Evolutionary conservation across 2,797 vertebrate genomes (phyloP).

Genomic region (Takifugu ocellatus): DNA sequence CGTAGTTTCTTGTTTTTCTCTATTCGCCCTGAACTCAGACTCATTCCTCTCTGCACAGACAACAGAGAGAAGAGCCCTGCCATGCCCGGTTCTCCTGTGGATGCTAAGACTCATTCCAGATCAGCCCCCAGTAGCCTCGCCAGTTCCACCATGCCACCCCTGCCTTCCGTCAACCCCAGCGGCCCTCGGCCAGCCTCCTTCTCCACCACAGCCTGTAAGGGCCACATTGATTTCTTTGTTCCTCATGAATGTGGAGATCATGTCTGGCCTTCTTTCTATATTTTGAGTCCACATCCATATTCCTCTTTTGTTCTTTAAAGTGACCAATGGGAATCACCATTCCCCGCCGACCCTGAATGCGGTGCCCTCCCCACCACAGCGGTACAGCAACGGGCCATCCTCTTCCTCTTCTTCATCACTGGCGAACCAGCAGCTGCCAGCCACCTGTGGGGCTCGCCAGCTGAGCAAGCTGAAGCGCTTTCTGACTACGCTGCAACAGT

Average conservation of each 20-base stretch:
- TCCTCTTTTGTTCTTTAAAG: conserved; percentile 60
- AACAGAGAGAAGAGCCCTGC: conserved; percentile 91
- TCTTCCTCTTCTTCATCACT: conserved; percentile 95
- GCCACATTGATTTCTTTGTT: background rate
- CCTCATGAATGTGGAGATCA: background rate
- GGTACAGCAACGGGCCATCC: conserved; percentile 94
- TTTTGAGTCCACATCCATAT: background rate
- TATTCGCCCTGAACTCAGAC: conserved; percentile 11
- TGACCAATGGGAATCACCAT: conserved; percentile 95
- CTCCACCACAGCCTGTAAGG: conserved; percentile 86
- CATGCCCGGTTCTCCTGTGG: conserved; percentile 98
- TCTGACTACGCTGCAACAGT: conserved; percentile 97
- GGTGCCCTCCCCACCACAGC: conserved; percentile 93
- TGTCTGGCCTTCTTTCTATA: background rate
- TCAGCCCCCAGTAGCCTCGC: conserved; percentile 80
- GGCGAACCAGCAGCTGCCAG: conserved; percentile 96
- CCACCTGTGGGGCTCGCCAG: conserved; percentile 95
- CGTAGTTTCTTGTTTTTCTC: background rate
- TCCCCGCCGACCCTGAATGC: conserved; percentile 94
- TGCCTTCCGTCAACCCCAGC: conserved; percentile 90
- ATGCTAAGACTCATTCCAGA: conserved; percentile 97
- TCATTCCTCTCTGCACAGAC: conserved; percentile 70
- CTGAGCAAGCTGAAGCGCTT: conserved; percentile 99
- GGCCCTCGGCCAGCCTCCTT: conserved; percentile 91
- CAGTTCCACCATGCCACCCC: conserved; percentile 89